Percentiles rank a stretch among this genome's conserved stretches.
Conservation (phyloP, 2,113 vertebrate species). For the Plecotus auritus region DNA sequence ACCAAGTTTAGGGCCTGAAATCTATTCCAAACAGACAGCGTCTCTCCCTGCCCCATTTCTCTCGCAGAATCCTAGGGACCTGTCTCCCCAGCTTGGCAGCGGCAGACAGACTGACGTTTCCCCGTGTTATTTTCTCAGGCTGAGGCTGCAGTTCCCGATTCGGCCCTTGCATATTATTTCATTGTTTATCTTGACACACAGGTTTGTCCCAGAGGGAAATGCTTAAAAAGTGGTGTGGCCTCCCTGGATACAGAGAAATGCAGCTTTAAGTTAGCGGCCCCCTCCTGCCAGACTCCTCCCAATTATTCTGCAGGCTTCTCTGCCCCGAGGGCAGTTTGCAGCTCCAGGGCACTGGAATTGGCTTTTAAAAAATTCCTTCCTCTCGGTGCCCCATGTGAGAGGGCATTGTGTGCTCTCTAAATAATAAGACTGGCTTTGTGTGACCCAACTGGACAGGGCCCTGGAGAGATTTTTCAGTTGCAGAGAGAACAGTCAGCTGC, state of each 20-base stretch:
- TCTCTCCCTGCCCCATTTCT: constrained; percentile 23
- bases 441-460: constrained; percentile 49
- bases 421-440: constrained; percentile 70
- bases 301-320: constrained; percentile 69
- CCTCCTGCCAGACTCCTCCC: constrained; percentile 61
- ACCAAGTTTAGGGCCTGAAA: neutral
- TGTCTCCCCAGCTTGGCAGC: neutral
- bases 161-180: constrained; percentile 49
- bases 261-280: neutral
- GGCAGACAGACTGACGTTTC: neutral
- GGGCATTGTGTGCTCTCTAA: constrained; percentile 68
- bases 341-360: constrained; percentile 69
- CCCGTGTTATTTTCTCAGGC: neutral
- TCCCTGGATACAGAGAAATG: neutral
- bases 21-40: neutral
- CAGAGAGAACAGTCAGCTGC: constrained; percentile 18
- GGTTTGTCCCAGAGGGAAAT: constrained; percentile 50
- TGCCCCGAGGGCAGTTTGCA: constrained; percentile 65
- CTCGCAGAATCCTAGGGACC: neutral
- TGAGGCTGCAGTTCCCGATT: neutral
- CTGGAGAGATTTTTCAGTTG: constrained; percentile 53
- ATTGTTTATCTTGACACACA: constrained; percentile 60
- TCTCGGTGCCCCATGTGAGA: constrained; percentile 59
- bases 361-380: constrained; percentile 64
- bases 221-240: constrained; percentile 11